Evolutionary conservation across 2,113 vertebrate species (phyloP).

Genomic region (Chrysochloris asiatica): DNA sequence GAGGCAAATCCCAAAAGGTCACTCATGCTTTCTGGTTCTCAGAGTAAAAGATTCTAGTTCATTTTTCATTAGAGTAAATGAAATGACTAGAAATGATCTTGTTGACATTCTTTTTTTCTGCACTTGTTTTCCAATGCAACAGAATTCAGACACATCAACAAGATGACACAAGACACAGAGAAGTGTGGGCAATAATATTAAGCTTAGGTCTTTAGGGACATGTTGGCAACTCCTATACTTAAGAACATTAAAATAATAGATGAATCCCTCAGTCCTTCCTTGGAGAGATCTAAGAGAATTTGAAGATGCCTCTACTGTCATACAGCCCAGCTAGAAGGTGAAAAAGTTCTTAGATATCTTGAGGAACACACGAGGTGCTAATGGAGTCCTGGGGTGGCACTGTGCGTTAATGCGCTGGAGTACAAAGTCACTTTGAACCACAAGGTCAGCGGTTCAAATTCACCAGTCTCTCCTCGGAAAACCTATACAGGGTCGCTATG

Average conservation of each 20-base stretch:
- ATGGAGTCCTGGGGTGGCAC: too few relatives aligned
- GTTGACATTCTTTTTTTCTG: constrained; percentile 49
- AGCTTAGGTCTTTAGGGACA: background rate
- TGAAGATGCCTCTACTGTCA: too few relatives aligned
- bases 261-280: background rate
- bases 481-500: too few relatives aligned
- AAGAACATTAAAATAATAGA: background rate
- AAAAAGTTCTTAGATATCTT: background rate
- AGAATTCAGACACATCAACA: background rate
- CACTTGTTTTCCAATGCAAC: constrained; percentile 71
- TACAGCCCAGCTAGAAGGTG: rapidly evolving
- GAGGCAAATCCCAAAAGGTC: constrained; percentile 71
- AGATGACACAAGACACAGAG: background rate
- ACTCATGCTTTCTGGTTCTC: constrained; percentile 79
- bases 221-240: background rate
- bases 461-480: too few relatives aligned
- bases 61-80: constrained; percentile 67
- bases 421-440: too few relatives aligned
- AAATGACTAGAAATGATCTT: constrained; percentile 54
- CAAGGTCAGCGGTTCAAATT: too few relatives aligned
- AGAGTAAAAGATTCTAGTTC: constrained; percentile 66
- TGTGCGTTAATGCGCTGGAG: too few relatives aligned
- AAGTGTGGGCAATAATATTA: rapidly evolving
- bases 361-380: rapidly evolving
- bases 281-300: background rate